Evolutionary conservation across 2,113 vertebrate species (phyloP), one percentile per base, ranked within the genome.

Genomic region (Platichthys flesus): DNA sequence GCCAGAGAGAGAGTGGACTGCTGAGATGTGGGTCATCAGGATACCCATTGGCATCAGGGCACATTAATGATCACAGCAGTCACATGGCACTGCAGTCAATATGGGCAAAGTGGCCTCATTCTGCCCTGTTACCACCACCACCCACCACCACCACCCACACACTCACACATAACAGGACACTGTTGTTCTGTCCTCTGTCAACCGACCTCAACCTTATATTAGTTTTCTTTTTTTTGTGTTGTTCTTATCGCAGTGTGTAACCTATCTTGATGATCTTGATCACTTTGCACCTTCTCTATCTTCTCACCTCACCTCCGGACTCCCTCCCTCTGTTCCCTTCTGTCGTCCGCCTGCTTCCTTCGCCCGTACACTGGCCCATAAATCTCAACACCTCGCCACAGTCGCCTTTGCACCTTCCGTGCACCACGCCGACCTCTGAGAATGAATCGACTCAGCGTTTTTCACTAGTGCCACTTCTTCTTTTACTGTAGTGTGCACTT

Each of bases 1-100:
- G 88, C 90, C 86, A 93, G 72, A 70, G 78, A 84, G 81, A 88
- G 87, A 90, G 90, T 73, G 89, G 86, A 90, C 88, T 85, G 90
- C 89, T 85, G 91, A 92, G 90, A 92, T 93, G 90, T 93, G 89
- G 92, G 91, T 92, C 92, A 93, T 90, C 91, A 91, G 90, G 91
- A 93, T 92, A 89, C 90, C 90, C 92, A 83, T 88, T 93, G 92
- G 91, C 91, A 91, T 89, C 85, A 80, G 90, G 89, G 89, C 85
- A 88, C 84, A 83, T 89, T 90, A 87, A 91, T 91, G 92, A 93
- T 91, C 86, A 87, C 88, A 90, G 85, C 82, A 80, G 86, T 92
- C 91, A 92, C 89, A 90, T 91, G 88, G 85, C 85, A 87, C 89
- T 86, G 86, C 84, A 89, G 90, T 91, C 92, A 92, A 92, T 91